These are phyloP conservation scores for Tangara arthus DNA, from an alignment of 2,797 vertebrate species.

Conservation along the genomic window DNA sequence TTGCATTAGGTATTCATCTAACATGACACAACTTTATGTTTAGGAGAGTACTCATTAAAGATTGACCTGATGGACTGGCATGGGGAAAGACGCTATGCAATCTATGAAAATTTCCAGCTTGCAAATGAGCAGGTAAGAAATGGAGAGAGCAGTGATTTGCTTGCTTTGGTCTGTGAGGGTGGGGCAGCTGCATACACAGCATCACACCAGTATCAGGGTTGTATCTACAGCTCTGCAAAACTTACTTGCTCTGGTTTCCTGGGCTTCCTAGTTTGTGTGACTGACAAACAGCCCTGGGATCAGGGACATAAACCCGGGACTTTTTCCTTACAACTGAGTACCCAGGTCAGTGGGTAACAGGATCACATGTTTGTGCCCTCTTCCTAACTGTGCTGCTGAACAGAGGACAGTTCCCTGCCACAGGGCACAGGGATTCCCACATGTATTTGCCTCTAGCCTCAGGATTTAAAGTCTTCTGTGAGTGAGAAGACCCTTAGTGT, in stretches of 20 bases:
- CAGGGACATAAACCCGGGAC: background rate
- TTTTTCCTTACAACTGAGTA: background rate
- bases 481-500: background rate
- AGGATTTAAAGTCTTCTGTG: background rate
- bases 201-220: background rate
- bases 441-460: background rate
- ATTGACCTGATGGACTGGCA: conserved; percentile 90
- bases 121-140: conserved; percentile 78
- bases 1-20: background rate
- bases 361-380: rapidly evolving
- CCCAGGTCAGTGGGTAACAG: background rate
- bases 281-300: background rate
- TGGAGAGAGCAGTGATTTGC: background rate
- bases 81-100: conserved; percentile 78
- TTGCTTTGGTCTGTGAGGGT: background rate
- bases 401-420: background rate
- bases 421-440: background rate
- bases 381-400: background rate
- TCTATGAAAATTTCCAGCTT: conserved; percentile 87
- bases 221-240: background rate
- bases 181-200: background rate
- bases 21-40: background rate
- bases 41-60: conserved; percentile 84
- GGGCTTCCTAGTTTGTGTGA: background rate
- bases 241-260: background rate